phyloP scores from a whole-genome alignment of 1,140 invertebrate genomes.

The Globodera rostochiensis region DNA sequence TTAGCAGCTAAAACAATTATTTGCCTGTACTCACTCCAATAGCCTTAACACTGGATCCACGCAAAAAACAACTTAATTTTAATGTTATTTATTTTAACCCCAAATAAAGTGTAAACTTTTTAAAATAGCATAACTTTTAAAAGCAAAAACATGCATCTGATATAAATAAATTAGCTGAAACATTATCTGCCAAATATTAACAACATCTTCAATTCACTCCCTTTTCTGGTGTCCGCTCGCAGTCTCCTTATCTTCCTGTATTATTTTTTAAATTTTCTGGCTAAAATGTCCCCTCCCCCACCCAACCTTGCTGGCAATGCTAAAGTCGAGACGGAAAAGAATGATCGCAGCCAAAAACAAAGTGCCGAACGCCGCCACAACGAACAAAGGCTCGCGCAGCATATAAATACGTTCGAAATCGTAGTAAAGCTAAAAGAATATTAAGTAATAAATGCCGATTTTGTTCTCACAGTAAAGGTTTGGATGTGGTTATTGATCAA shows the following conservation, averaged over 20 bases:
- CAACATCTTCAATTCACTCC: background rate
- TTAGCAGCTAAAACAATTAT: no score
- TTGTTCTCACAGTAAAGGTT: slow-evolving; percentile 72
- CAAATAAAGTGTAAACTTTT: no score
- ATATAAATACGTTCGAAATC: slow-evolving; percentile 80
- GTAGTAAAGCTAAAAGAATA: slow-evolving; percentile 75
- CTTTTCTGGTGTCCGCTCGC: slow-evolving; percentile 14
- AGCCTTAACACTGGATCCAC: no score
- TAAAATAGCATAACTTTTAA: no score
- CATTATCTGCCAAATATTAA: background rate
- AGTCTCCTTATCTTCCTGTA: background rate
- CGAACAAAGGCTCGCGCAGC: slow-evolving; percentile 87
- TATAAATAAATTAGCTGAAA: background rate
- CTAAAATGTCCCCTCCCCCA: no score
- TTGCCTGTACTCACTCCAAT: no score
- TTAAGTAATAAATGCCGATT: slow-evolving; percentile 43
- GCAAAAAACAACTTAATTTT: no score
- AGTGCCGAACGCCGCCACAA: slow-evolving; percentile 83
- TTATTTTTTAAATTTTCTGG: background rate
- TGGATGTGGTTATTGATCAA: slow-evolving; percentile 95
- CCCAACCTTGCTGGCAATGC: slow-evolving; percentile 63
- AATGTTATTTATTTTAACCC: no score
- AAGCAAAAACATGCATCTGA: background rate
- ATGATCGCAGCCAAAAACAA: slow-evolving; percentile 89
- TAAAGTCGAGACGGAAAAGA: slow-evolving; percentile 92